Evolutionary conservation across 2,797 vertebrate species (phyloP), one percentile per base, ranked within the genome.

Genomic region (Rachycentron canadum): DNA sequence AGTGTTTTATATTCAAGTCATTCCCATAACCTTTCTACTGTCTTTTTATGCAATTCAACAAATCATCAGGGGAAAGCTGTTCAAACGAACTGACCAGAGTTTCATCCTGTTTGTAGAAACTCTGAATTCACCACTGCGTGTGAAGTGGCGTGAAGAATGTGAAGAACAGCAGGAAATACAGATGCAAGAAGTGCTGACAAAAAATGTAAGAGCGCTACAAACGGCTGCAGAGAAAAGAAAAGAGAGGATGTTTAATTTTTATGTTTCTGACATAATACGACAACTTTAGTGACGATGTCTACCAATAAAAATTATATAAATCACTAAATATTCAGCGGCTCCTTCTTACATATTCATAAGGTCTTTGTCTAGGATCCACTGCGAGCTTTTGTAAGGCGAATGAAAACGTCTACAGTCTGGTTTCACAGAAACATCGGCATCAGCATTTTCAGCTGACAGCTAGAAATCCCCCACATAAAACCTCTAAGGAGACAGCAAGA

Each of bases 401-500:
- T 87, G 81, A 83, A 89, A 88, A 90, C 87, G 81, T 83, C 76
- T 80, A 72, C 58, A 69, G 77, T 74, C 79, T 86, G 82, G 65
- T 81, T 86, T 85, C 56, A 65, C 53, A 83, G 74, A 91, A 93
- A 90, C 74, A 56, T 63, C 65, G 56, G 65, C 88, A 86, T 95
- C 92, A 94, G 93, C 92, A 83, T 78, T 88, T 90, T 91, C 57
- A 77, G 67, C 83, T 78, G 78, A 78, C 79, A 87, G 86, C 73
- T 61, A 83, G 65, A 91, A 80, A 81, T 64, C 76, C 85, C 89
- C 83, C 69, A 55, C 78, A 45, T 52, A 40, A 58, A 74, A 49
- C 73, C 84, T 86, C 80, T 49, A 9, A 84, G 82, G 84, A 81
- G 75, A 57, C 77, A 17, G 58, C 28, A 32, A 83, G 82, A 89